Evolutionary conservation across 2,797 vertebrate genomes (phyloP), one percentile per base, ranked within the genome.

Genomic region (Eulemur mongoz): DNA sequence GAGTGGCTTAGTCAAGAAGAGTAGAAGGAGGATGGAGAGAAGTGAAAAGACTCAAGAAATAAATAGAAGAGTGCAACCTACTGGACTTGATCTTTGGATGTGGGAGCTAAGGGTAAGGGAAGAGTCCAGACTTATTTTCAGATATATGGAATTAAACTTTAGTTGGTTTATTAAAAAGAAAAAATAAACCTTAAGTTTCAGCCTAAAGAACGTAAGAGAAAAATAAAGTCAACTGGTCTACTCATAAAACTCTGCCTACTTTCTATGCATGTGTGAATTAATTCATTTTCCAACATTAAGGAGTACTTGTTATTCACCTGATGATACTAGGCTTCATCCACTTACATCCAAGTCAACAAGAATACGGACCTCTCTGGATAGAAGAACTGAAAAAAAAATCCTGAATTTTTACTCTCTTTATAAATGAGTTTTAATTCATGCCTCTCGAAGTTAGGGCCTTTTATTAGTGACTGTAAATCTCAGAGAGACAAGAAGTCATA

Each of bases 381-480:
- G 69, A 94, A n/a, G 18, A 94, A 43, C 23, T 48, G 50, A 25
- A 59, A 54, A 43, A 78, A 86, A 88, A 76, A 4, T 78, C 27
- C 83, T 76, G 86, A 97, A 88, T 72, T 90, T 84, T 50, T 35
- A 78, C 79, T 96, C 96, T 96, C 83, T 85, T 97, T 98, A 98
- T 98, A 97, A 98, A 98, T 98, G 98, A 98, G 95, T 48, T 98
- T 98, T 98, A 98, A 98, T 98, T 98, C 98, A 98, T 97, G 95
- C 96, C 93, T 98, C 96, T 98, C 25, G 1, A 96, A 97, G 96
- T 95, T 97, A 95, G 69, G 79, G 91, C 94, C 96, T 98, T 98
- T 99, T 98, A 99, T 99, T 98, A 98, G 96, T 90, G 92, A 96
- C 97, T 96, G 93, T 98, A 98, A 99, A 99, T 98, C 98, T 98